Evolutionary conservation across 2,113 vertebrate species (phyloP).

Genomic region (Piaya cayana): DNA sequence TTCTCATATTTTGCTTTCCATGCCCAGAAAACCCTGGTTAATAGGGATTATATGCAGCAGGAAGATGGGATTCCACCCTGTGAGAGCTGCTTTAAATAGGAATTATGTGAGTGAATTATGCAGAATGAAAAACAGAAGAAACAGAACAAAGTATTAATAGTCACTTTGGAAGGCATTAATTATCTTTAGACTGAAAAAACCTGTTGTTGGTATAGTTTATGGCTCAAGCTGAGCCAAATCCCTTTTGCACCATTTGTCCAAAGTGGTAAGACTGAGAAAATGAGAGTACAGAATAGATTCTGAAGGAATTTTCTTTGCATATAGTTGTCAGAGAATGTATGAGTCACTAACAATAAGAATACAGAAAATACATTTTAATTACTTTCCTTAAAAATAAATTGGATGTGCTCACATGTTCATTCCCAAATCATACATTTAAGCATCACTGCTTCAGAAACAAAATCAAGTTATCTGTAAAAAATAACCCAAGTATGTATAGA

Average conservation of each 20-base stretch:
- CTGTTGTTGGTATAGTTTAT: background rate
- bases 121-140: background rate
- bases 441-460: background rate
- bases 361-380: background rate
- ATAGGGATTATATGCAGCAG: background rate
- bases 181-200: constrained; percentile 4
- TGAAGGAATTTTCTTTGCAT: background rate
- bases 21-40: background rate
- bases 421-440: background rate
- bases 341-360: background rate
- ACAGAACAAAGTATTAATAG: background rate
- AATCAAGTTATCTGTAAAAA: background rate
- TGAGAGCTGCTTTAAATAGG: background rate
- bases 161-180: constrained; percentile 7
- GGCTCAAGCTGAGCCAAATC: constrained; percentile 2
- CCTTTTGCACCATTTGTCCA: background rate
- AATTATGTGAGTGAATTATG: background rate
- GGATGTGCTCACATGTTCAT: background rate
- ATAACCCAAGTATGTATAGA: background rate
- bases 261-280: background rate
- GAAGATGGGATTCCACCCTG: background rate
- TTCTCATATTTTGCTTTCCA: background rate
- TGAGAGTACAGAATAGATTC: background rate
- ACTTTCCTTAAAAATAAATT: background rate
- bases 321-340: background rate